Base-by-base conservation (phyloP, 2,888 invertebrate genomes). In the Monoplex corrugatus region DNA sequence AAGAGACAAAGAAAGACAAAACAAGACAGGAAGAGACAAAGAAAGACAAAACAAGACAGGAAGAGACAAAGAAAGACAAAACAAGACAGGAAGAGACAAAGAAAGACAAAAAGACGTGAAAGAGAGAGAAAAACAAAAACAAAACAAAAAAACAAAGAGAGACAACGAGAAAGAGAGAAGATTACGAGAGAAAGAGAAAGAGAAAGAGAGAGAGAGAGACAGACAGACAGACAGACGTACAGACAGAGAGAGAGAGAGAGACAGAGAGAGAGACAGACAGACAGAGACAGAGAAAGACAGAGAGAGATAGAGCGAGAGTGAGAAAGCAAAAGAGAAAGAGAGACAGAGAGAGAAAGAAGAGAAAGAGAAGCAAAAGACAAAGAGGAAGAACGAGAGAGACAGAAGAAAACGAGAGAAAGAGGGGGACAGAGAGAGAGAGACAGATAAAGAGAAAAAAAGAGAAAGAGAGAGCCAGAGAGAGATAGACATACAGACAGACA, bases 161-260 rank as follows among this genome's bases (percentile, higher is more conserved):
- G n/a, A n/a, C 6, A 6, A 6, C n/a, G 28, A n/a, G 28, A 23
- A n/a, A n/a, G 63, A 63, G 63, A 23, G 63, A 63, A n/a, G n/a
- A n/a, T n/a, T n/a, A n/a, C n/a, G 23, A 32, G 72, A 0, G 72
- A 32, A 35, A 32, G 72, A 72, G 72, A 78, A n/a, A 38, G 78
- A 6, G 86, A 75, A n/a, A 45, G 50, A 32, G 50, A 40, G 75
- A 43, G 84, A 57, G 78, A 89, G 57, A 32, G 84, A 45, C 72
- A 85, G 32, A 85, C 45, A 28, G 45, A 72, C n/a, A 75, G 75
- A 32, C 19, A 44, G 0, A 32, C 35, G n/a, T n/a, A 72, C 35
- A 72, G 72, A 32, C 1, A 32, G 35, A 35, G 72, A 5, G 35
- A 72, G 35, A 72, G 5, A 5, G 3, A 35, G 72, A 72, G 8